Evolutionary conservation across 2,113 vertebrate genomes (phyloP).

Genomic region (Lycaon pictus): DNA sequence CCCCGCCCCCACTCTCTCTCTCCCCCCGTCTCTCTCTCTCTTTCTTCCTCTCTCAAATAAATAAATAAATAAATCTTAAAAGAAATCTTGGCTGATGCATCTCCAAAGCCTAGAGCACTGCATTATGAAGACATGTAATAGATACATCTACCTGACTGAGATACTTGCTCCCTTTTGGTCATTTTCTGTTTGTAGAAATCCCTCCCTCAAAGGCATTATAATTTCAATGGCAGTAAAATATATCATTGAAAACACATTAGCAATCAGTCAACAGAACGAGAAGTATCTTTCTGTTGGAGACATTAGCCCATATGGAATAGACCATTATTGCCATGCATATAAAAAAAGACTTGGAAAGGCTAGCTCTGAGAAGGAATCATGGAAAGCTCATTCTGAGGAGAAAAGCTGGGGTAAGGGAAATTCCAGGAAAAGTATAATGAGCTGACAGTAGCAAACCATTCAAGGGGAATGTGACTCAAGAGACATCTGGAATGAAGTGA

Average conservation of each 20-base stretch:
- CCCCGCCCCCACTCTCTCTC: neutral
- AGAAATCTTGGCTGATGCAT: neutral
- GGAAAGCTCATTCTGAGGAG: neutral
- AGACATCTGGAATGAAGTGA: conserved; percentile 56
- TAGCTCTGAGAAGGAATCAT: neutral
- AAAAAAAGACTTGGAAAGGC: neutral
- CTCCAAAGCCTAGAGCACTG: neutral
- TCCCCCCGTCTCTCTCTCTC: neutral
- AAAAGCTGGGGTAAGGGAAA: neutral
- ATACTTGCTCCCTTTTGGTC: neutral
- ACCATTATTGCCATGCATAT: neutral
- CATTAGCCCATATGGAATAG: neutral
- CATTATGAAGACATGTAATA: neutral
- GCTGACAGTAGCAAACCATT: conserved; percentile 12
- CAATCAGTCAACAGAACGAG: neutral
- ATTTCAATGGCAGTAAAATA: conserved; percentile 30
- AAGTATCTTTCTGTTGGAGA: conserved; percentile 34
- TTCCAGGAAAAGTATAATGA: conserved; percentile 20
- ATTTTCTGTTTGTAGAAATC: neutral
- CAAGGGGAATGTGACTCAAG: neutral
- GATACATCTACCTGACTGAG: neutral
- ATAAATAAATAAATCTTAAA: neutral
- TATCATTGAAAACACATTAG: conserved; percentile 41
- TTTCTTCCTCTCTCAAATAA: neutral
- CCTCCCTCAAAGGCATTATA: conserved; percentile 6